phyloP scores from a whole-genome alignment of 2,797 vertebrate genomes.

The Cichlasoma orientale region DNA sequence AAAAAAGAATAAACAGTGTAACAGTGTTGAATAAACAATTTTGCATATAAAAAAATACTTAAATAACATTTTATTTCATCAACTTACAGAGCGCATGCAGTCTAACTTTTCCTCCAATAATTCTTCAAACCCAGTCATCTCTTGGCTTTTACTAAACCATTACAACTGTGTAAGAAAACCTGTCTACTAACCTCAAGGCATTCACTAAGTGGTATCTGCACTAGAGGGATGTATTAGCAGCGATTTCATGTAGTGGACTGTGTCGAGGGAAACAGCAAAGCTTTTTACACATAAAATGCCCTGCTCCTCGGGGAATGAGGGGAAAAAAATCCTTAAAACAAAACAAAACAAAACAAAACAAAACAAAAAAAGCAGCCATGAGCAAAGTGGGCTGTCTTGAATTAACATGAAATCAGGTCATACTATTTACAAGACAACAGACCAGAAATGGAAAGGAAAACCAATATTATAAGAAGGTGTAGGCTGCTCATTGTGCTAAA shows the following conservation, averaged over 20 bases:
- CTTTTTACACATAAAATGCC: conserved; percentile 76
- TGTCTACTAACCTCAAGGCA: conserved; percentile 63
- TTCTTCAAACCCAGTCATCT: conserved; percentile 19
- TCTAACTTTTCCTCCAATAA: conserved; percentile 12
- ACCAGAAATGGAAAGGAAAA: conserved; percentile 2
- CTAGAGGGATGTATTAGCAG: conserved; percentile 49
- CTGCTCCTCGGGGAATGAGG: conserved; percentile 30
- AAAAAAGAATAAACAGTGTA: background rate
- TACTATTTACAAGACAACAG: background rate
- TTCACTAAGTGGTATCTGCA: conserved; percentile 65
- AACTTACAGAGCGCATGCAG: background rate
- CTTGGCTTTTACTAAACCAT: conserved; percentile 37
- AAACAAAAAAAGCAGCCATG: conserved; percentile 5
- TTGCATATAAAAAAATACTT: background rate
- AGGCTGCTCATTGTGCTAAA: background rate
- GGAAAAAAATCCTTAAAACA: background rate
- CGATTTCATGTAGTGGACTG: conserved; percentile 58
- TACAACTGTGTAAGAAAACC: conserved; percentile 44
- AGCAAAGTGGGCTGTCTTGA: conserved; percentile 7
- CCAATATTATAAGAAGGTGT: background rate
- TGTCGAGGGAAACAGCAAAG: conserved; percentile 65
- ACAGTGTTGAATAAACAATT: background rate
- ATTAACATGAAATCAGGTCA: conserved; percentile 19
- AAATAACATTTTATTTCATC: background rate
- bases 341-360: conserved; percentile 6